Conservation (phyloP, 2,888 invertebrate genomes). For the Hypena proboscidalis region DNA sequence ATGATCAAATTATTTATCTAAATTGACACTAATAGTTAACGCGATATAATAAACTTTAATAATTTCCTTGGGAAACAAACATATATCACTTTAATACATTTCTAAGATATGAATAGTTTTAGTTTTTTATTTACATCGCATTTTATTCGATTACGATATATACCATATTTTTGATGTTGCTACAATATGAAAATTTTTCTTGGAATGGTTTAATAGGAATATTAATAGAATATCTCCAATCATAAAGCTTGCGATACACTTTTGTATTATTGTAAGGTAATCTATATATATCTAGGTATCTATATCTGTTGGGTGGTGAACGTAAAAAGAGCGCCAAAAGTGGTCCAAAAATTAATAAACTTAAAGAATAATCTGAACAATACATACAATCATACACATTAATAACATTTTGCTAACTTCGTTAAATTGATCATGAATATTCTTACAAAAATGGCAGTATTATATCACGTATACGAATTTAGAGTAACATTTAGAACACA, state of each 20-base stretch:
- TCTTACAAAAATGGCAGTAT: conserved; percentile 79
- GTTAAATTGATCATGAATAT: conserved; percentile 57
- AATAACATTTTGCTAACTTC: conserved; percentile 45
- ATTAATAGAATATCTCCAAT: conserved; percentile 35
- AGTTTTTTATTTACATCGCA: conserved; percentile 67
- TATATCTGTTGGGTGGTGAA: conserved; percentile 21
- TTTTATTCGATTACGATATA: conserved; percentile 51
- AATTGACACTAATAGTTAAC: conserved; percentile 76
- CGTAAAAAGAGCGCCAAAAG: conserved; percentile 29
- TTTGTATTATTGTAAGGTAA: conserved; percentile 26
- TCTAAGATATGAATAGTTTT: conserved; percentile 83
- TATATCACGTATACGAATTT: conserved; percentile 77
- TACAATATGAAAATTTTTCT: conserved; percentile 44
- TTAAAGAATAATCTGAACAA: conserved; percentile 29
- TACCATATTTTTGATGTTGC: conserved; percentile 37
- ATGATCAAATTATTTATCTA: conserved; percentile 59
- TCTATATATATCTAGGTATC: no score
- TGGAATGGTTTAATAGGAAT: conserved; percentile 41
- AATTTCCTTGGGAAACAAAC: conserved; percentile 82
- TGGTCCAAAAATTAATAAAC: conserved; percentile 22
- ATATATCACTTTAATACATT: conserved; percentile 77
- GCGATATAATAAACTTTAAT: conserved; percentile 75
- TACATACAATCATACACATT: conserved; percentile 23
- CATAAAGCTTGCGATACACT: conserved; percentile 32
- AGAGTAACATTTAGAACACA: conserved; percentile 64